phyloP scores from a whole-genome alignment of 2,888 invertebrate genomes.

The Pasiphila rectangulata region DNA sequence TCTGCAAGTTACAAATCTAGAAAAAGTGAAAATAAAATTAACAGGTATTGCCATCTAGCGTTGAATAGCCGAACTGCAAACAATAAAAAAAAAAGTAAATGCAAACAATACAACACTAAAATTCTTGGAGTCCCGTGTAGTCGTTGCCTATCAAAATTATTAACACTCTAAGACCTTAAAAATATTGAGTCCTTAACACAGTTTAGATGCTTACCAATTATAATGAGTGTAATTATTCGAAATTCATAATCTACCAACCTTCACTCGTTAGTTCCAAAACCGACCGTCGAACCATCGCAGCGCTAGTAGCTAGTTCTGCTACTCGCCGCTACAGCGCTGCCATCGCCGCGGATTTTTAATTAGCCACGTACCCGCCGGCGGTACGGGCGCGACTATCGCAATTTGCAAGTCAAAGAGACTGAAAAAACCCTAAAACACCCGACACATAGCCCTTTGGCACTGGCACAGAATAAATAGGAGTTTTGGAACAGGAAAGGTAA shows the following conservation, averaged over 20 bases:
- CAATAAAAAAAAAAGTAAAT: not conserved
- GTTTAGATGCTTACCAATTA: too few species aligned
- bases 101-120: too few species aligned
- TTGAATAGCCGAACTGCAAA: slow-evolving; percentile 25
- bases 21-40: not conserved
- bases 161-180: not conserved
- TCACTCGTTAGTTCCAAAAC: slow-evolving; percentile 8
- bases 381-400: slow-evolving; percentile 50
- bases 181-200: not conserved
- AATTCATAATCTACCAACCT: too few species aligned
- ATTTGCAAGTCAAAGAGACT: slow-evolving; percentile 79
- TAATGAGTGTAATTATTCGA: too few species aligned
- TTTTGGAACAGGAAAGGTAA: slow-evolving; percentile 41
- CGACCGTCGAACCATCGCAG: not conserved
- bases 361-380: slow-evolving; percentile 47
- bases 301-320: slow-evolving; percentile 3
- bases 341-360: slow-evolving; percentile 63
- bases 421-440: slow-evolving; percentile 78
- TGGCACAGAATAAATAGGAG: slow-evolving; percentile 30
- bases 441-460: slow-evolving; percentile 73
- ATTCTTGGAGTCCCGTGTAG: too few species aligned
- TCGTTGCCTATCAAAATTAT: not conserved
- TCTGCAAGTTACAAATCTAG: too few species aligned
- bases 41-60: slow-evolving; percentile 40
- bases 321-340: slow-evolving; percentile 45